Evolutionary conservation across 2,797 vertebrate genomes (phyloP).

Genomic region (Sarcophilus harrisii): DNA sequence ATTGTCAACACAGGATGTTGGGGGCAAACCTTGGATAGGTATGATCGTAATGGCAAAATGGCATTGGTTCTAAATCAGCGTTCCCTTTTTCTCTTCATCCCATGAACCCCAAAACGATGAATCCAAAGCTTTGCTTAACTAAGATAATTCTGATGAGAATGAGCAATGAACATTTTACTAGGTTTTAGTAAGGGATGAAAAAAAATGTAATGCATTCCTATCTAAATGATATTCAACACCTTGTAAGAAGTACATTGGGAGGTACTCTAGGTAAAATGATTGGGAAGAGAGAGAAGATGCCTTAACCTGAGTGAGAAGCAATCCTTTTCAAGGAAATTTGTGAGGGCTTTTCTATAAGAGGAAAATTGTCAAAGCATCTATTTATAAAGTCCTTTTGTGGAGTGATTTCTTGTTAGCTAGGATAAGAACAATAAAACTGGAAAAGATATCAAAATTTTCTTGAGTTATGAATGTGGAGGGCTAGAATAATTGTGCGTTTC

Average conservation of each 20-base stretch:
- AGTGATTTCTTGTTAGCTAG: neutral
- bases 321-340: constrained; percentile 2
- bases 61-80: constrained; percentile 56
- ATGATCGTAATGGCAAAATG: constrained; percentile 55
- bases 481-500: neutral
- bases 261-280: neutral
- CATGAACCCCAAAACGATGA: constrained; percentile 3
- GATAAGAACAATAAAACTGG: neutral
- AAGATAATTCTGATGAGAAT: constrained; percentile 15
- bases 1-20: constrained; percentile 63
- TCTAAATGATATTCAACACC: constrained; percentile 1
- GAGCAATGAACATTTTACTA: constrained; percentile 1
- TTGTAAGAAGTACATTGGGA: constrained; percentile 2
- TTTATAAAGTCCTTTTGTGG: neutral
- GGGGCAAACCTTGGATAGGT: constrained; percentile 55
- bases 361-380: neutral
- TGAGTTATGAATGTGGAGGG: neutral
- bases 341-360: neutral
- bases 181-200: neutral
- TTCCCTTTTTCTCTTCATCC: constrained; percentile 42
- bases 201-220: neutral
- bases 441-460: neutral
- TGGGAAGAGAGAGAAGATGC: neutral
- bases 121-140: constrained; percentile 34
- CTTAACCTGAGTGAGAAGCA: neutral